Evolutionary conservation across 2,113 vertebrate species (phyloP).

Genomic region (Erythrolamprus reginae): DNA sequence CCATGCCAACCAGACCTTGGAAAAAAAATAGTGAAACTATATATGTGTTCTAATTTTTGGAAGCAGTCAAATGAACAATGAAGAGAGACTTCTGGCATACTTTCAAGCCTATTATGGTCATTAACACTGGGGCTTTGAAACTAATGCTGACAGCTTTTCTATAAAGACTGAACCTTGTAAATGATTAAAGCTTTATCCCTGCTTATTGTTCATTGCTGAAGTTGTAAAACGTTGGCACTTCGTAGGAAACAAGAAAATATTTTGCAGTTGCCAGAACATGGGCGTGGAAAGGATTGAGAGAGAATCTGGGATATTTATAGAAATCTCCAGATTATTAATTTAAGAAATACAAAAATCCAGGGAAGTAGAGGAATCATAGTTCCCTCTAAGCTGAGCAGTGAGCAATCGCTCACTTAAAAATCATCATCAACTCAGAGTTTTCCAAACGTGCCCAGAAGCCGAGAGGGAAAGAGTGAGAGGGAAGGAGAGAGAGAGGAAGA

Average conservation of each 20-base stretch:
- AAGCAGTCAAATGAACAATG: neutral
- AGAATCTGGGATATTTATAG: neutral
- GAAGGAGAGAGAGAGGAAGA: too few relatives aligned
- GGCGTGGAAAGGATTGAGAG: neutral
- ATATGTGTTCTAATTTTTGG: neutral
- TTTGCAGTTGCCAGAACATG: neutral
- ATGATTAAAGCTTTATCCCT: slow-evolving; percentile 7
- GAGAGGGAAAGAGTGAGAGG: too few relatives aligned
- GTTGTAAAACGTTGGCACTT: neutral
- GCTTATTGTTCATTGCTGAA: slow-evolving; percentile 10
- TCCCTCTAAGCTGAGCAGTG: too few relatives aligned
- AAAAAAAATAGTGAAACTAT: neutral
- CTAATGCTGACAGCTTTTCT: neutral
- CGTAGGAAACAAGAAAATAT: neutral
- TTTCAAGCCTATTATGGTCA: slow-evolving; percentile 9
- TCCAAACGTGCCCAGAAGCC: too few relatives aligned
- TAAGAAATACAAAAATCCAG: neutral
- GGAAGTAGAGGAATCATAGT: neutral
- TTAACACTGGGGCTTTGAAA: slow-evolving; percentile 19
- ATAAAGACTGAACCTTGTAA: neutral
- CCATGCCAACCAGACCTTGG: neutral
- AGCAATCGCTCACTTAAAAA: too few relatives aligned
- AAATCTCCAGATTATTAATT: neutral
- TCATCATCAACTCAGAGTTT: too few relatives aligned
- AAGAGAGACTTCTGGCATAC: neutral